Evolutionary conservation across 2,797 vertebrate genomes (phyloP).

Genomic region (Spinibarbus caldwelli): DNA sequence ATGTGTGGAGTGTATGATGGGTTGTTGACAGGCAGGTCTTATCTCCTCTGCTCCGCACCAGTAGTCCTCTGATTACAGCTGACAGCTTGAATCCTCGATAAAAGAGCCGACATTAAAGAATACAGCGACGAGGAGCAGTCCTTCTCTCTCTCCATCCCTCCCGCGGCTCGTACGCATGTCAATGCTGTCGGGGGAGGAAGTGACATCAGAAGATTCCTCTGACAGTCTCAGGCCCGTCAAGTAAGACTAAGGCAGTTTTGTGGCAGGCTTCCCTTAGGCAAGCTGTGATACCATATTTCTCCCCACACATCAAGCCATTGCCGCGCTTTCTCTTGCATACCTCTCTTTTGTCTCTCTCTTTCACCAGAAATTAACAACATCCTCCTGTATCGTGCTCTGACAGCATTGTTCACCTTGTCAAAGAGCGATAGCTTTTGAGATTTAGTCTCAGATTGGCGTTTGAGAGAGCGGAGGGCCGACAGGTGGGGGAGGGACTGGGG

Average conservation of each 20-base stretch:
- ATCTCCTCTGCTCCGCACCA: constrained; percentile 72
- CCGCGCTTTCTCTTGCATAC: background rate
- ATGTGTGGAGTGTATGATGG: constrained; percentile 72
- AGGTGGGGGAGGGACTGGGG: background rate
- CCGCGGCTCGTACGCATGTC: constrained; percentile 69
- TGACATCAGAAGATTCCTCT: constrained; percentile 80
- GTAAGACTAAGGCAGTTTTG: constrained; percentile 78
- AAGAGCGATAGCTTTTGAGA: background rate
- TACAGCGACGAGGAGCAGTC: constrained; percentile 71
- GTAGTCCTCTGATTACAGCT: constrained; percentile 76
- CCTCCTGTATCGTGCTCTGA: background rate
- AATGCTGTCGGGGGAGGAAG: constrained; percentile 77
- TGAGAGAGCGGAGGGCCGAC: background rate
- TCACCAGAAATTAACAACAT: constrained; percentile 26
- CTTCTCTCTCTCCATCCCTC: constrained; percentile 64
- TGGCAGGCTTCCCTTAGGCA: constrained; percentile 79
- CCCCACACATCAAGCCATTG: constrained; percentile 70
- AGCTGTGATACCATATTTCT: constrained; percentile 78
- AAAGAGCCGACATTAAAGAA: constrained; percentile 82
- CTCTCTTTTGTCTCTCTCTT: constrained; percentile 11
- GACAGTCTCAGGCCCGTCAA: constrained; percentile 78
- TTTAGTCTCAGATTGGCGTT: background rate
- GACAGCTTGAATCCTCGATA: constrained; percentile 81
- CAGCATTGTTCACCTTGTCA: constrained; percentile 10
- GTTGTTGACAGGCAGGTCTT: constrained; percentile 76